A percentile compares a stretch with the other conserved stretches of the same genome.
Evolutionary conservation across 2,113 vertebrate species (phyloP).

Genomic region (Campylomormyrus numenius): DNA sequence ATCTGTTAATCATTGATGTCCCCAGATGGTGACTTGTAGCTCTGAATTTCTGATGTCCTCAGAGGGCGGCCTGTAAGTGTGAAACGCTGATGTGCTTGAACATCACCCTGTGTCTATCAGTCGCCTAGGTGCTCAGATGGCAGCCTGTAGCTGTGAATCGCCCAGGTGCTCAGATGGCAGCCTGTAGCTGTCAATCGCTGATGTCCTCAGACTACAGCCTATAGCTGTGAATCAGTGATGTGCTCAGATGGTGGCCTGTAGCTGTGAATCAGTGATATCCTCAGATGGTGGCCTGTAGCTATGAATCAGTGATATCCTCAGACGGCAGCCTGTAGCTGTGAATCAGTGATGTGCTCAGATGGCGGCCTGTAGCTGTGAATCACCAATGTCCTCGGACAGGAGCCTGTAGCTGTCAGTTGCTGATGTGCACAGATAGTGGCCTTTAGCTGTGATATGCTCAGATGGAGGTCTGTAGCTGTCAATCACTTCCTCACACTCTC

Average conservation of each 20-base stretch:
- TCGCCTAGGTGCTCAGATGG: not conserved
- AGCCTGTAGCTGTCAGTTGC: not conserved
- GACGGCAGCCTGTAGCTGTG: not conserved
- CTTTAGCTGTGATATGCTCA: not conserved
- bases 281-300: too few relatives aligned
- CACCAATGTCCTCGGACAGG: accelerated
- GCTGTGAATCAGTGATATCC: not conserved
- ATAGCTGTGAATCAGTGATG: not conserved
- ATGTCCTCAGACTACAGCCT: not conserved
- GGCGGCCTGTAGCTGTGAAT: not conserved
- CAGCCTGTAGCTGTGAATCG: not conserved
- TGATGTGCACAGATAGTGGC: not conserved
- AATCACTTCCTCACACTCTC: not conserved
- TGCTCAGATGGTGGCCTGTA: not conserved
- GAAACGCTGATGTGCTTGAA: too few relatives aligned
- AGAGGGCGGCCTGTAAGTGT: too few relatives aligned
- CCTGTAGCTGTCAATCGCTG: not conserved
- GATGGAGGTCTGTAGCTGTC: not conserved
- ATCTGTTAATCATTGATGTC: not conserved
- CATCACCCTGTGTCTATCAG: not conserved
- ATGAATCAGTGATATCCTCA: not conserved
- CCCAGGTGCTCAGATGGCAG: not conserved
- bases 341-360: accelerated
- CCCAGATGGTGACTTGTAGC: not conserved
- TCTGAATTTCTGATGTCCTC: not conserved